phyloP scores from a whole-genome alignment of 2,888 invertebrate species.

The Drosophila incognita region DNA sequence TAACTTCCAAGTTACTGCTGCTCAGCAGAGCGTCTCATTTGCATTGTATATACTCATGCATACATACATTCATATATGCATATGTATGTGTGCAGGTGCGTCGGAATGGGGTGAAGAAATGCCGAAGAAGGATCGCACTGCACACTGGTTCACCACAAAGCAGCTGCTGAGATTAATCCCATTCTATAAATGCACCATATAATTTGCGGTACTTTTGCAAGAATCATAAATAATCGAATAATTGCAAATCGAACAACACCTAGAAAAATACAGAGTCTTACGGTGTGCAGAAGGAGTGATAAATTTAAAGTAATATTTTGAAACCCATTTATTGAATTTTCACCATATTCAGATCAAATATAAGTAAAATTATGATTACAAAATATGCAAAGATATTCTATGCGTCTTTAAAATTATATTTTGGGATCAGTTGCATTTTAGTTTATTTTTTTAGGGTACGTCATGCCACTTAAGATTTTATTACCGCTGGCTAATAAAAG shows the following conservation, averaged over 20 bases:
- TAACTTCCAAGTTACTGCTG: conserved; percentile 34
- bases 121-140: conserved; percentile 7
- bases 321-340: background rate
- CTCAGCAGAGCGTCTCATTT: conserved; percentile 67
- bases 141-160: conserved; percentile 21
- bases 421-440: background rate
- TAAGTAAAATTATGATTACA: background rate
- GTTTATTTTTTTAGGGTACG: conserved; percentile 2
- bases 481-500: conserved; percentile 9
- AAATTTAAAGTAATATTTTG: background rate
- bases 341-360: background rate
- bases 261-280: background rate
- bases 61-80: too few species aligned
- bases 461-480: conserved; percentile 17
- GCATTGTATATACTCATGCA: conserved; percentile 38
- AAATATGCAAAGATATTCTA: background rate
- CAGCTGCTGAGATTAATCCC: background rate
- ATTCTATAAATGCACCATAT: background rate
- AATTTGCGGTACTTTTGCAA: background rate
- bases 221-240: background rate
- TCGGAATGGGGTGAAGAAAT: conserved; percentile 2
- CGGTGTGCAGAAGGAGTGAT: background rate
- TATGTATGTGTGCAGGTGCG: conserved; percentile 38
- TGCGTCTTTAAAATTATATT: background rate
- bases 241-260: background rate